Evolutionary conservation across 2,113 vertebrate species (phyloP), one percentile per base, ranked within the genome.

Genomic region (Saccopteryx bilineata): DNA sequence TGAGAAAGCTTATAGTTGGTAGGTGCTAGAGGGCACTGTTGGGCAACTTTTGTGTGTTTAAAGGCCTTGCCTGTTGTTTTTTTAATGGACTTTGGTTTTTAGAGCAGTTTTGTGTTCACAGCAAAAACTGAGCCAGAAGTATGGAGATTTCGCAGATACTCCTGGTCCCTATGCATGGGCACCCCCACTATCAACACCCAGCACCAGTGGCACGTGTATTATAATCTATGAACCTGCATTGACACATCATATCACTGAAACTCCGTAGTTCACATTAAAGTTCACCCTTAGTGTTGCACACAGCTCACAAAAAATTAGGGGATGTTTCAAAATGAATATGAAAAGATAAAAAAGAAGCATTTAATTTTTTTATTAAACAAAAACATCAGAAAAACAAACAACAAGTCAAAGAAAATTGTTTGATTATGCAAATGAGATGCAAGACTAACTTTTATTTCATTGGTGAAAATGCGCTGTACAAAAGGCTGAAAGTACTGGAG

Each of bases 1-100:
- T 39, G 39, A 81, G 48, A 50, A 66, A 33, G 23, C 48, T 50
- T 66, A 18, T 9, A 17, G 52, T 10, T 66, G 71, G 48, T 33
- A 24, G 56, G 28, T 80, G 81, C 84, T 87, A 92, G 80, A 28
- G 74, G 93, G 79, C 92, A 7, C 87, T 96, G 71, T 91, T 78
- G 92, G 84, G 61, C 72, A 94, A 85, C 26, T 56, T 93, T 48
- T 81, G 39, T 63, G 54, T n/a, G 1, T 24, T 52, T 31, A 11
- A 19, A 19, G 8, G 9, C 23, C 5, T 74, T 19, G 10, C 17
- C 10, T 65, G 13, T 46, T 17, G 18, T 65, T 52, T 52, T 83
- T 31, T 85, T 24, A 8, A 52, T 9, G 2, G n/a, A 33, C 50
- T 87, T 52, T n/a, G 2, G 39, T 60, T 68, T 87, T 75, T 75